phyloP scores from a whole-genome alignment of 2,113 vertebrate genomes.

The Heliornis fulica region DNA sequence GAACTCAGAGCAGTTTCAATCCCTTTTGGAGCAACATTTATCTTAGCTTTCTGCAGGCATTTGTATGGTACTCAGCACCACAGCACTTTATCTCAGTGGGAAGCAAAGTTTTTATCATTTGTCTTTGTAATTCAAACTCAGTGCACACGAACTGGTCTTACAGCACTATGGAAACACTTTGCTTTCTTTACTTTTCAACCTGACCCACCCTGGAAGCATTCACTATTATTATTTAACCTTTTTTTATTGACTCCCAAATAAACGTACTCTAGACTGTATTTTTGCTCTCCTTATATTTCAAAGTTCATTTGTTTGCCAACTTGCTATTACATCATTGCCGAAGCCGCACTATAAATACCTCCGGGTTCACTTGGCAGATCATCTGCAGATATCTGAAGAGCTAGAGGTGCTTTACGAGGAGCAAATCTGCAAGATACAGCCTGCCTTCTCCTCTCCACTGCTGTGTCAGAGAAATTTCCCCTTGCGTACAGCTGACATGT shows the following conservation, averaged over 20 bases:
- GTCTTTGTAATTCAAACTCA: not conserved
- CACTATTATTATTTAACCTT: not conserved
- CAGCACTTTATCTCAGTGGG: not conserved
- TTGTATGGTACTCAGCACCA: not conserved
- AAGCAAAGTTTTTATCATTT: constrained; percentile 8
- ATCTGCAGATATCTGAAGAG: not conserved
- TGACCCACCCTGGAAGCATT: not conserved
- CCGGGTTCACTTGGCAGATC: not conserved
- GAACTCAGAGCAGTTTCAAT: not conserved
- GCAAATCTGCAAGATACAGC: not conserved
- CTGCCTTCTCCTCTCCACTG: not conserved
- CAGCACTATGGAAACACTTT: not conserved
- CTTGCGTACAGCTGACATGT: not conserved
- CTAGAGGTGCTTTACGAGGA: not conserved
- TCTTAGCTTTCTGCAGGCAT: not conserved
- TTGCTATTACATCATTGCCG: not conserved
- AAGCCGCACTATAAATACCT: not conserved
- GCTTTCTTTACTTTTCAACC: not conserved
- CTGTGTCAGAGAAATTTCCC: not conserved
- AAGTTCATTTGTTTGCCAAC: constrained; percentile 11
- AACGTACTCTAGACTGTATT: not conserved
- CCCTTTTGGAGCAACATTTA: not conserved
- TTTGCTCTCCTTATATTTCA: not conserved
- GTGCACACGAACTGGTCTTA: not conserved
- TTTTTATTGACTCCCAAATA: not conserved